Percentiles rank a stretch among this genome's conserved stretches.
These are phyloP conservation scores for Melanargia galathea DNA, from an alignment of 2,888 invertebrate species.

Conservation along the genomic window DNA sequence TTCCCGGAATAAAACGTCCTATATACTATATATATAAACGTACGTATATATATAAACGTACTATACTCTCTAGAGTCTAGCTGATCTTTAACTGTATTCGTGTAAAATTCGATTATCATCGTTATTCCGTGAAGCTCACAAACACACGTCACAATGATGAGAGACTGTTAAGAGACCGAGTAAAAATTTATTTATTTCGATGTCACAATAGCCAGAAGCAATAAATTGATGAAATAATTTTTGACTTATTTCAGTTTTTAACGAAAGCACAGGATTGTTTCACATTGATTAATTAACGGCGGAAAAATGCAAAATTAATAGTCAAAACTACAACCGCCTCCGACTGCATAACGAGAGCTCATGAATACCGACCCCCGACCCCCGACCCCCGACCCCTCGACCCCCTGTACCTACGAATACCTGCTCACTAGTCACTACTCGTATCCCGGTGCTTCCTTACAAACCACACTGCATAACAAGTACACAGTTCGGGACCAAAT, in stretches of 20 bases:
- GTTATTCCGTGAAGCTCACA: no score
- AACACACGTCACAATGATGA: no score
- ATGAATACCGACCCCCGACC: slow-evolving; percentile 4
- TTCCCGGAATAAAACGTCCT: no score
- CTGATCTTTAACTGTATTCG: no score
- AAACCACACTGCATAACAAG: background rate
- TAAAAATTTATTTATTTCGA: no score
- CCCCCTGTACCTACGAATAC: background rate
- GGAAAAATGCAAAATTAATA: slow-evolving; percentile 14
- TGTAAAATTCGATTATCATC: no score
- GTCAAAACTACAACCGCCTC: background rate
- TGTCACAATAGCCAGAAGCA: background rate
- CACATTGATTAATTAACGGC: slow-evolving; percentile 8
- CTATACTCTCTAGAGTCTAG: no score
- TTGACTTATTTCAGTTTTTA: slow-evolving; percentile 8
- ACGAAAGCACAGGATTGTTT: slow-evolving; percentile 5
- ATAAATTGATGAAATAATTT: slow-evolving; percentile 14
- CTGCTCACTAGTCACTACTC: background rate
- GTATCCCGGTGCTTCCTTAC: background rate
- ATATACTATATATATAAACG: no score
- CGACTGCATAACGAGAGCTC: slow-evolving; percentile 10
- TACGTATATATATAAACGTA: no score
- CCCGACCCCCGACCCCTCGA: background rate
- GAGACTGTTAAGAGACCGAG: no score
- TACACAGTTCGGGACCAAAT: background rate